Evolutionary conservation across 2,888 invertebrate species (phyloP).

Genomic region (Eurois occulta): DNA sequence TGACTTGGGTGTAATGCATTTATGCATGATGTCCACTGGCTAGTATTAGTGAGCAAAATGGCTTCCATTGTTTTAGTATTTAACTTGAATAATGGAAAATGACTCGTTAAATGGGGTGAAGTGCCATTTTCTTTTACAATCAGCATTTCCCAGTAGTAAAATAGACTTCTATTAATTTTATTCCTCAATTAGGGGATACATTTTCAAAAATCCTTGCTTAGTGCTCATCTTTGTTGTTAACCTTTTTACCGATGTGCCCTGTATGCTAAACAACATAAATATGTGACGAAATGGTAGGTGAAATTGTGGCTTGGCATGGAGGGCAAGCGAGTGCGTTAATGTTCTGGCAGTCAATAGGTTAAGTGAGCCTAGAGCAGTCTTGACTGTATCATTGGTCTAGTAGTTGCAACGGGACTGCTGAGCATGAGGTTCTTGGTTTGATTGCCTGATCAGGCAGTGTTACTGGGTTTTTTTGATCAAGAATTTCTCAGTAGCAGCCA

Average conservation of each 20-base stretch:
- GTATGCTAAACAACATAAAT: no score
- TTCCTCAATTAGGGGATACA: no score
- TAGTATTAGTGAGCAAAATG: background rate
- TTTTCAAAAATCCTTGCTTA: no score
- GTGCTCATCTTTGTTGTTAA: no score
- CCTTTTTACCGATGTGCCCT: no score
- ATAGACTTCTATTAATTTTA: background rate
- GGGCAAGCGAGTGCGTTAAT: no score
- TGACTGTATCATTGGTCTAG: background rate
- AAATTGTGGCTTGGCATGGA: no score
- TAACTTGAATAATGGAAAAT: background rate
- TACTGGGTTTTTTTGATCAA: background rate
- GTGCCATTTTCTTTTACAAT: background rate
- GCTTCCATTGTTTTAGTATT: background rate
- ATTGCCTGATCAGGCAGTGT: background rate
- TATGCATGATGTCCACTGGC: background rate
- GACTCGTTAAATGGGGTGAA: background rate
- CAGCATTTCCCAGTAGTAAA: background rate
- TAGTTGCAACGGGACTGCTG: background rate
- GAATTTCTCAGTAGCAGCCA: background rate
- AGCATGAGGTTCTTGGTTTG: background rate
- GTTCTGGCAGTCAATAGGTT: no score
- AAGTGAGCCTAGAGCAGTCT: background rate
- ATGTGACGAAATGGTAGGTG: no score
- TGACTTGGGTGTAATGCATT: slow-evolving; percentile 4